phyloP scores from a whole-genome alignment of 1,140 invertebrate species.

The Drosophila obscura region DNA sequence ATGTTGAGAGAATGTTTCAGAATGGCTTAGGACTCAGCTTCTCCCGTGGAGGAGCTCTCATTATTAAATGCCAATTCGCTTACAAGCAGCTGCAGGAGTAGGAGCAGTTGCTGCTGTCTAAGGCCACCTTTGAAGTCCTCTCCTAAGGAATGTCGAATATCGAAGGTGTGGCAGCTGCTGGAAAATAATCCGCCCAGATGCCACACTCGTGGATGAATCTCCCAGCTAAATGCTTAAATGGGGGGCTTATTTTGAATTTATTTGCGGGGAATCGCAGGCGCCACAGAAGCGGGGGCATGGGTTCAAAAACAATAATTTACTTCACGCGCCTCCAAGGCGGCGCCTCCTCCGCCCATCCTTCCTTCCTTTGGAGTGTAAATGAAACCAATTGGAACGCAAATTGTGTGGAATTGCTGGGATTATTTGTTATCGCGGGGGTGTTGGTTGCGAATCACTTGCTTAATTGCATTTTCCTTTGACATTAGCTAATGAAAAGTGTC shows the following conservation, averaged over 20 bases:
- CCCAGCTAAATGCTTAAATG: conserved; percentile 25
- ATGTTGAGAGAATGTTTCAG: conserved; percentile 3
- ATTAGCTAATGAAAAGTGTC: conserved; percentile 45
- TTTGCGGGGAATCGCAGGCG: conserved; percentile 43
- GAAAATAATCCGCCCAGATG: conserved; percentile 17
- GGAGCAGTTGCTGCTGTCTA: conserved; percentile 39
- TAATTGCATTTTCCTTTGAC: conserved; percentile 31
- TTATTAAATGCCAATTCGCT: conserved; percentile 62
- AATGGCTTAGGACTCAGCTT: conserved; percentile 37
- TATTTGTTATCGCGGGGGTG: conserved; percentile 9
- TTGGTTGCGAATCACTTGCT: conserved; percentile 18
- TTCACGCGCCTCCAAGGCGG: conserved; percentile 41
- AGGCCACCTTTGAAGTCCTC: conserved; percentile 63
- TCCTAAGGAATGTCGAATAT: conserved; percentile 27
- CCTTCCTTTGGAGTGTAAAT: background rate
- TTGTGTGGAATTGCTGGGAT: conserved; percentile 37
- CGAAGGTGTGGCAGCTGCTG: conserved; percentile 3
- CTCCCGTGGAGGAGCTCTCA: conserved; percentile 49
- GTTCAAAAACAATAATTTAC: conserved; percentile 75
- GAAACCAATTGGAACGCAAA: conserved; percentile 20
- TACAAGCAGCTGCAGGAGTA: conserved; percentile 8
- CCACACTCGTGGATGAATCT: conserved; percentile 7
- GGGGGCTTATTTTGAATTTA: conserved; percentile 67
- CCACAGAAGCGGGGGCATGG: background rate
- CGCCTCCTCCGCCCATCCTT: conserved; percentile 5